Conservation (phyloP, 2,888 invertebrate species). For the Silvanus unidentatus region DNA sequence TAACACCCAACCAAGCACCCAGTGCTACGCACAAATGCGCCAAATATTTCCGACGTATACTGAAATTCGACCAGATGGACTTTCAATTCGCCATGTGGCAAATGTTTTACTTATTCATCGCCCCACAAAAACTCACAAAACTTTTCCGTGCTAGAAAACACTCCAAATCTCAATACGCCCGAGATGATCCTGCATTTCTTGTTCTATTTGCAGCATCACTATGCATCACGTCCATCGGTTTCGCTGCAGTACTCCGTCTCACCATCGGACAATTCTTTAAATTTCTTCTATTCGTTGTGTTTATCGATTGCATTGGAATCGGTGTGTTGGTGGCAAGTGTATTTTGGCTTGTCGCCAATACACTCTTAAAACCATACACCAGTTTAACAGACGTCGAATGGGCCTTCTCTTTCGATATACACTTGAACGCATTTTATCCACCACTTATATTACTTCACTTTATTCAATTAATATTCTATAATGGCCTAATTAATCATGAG, state of each 20-base stretch:
- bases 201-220: conserved; percentile 84
- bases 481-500: conserved; percentile 53
- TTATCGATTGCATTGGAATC: conserved; percentile 79
- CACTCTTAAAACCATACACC: conserved; percentile 63
- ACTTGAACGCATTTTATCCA: conserved; percentile 98
- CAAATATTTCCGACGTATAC: conserved; percentile 75
- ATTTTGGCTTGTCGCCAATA: conserved; percentile 58
- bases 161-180: conserved; percentile 97
- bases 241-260: conserved; percentile 72
- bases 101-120: conserved; percentile 89
- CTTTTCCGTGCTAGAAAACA: conserved; percentile 98
- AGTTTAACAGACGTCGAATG: conserved; percentile 85
- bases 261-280: conserved; percentile 64
- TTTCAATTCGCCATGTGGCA: conserved; percentile 99
- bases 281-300: conserved; percentile 85
- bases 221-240: conserved; percentile 81
- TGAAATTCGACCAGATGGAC: conserved; percentile 97
- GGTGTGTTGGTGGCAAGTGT: conserved; percentile 26
- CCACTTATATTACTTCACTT: conserved; percentile 89
- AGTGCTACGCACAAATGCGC: conserved; percentile 84
- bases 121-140: conserved; percentile 96
- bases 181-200: conserved; percentile 98
- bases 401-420: conserved; percentile 98
- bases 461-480: conserved; percentile 83
- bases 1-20: conserved; percentile 63